Percentiles rank a stretch among this genome's conserved stretches.
These are phyloP conservation scores for Euphydryas editha DNA, from an alignment of 2,888 invertebrate genomes.

Conservation along the genomic window DNA sequence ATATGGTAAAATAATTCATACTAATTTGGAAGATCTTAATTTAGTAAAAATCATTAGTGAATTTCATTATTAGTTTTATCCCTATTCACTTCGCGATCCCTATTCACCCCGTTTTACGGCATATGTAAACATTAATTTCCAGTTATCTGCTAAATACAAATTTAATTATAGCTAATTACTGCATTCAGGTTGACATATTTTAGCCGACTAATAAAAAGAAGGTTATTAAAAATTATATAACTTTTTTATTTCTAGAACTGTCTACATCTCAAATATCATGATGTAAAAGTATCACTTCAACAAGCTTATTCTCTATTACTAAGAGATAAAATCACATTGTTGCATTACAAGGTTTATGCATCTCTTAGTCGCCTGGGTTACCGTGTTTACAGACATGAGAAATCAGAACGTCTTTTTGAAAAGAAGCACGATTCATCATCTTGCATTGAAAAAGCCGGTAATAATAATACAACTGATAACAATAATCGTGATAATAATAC, in stretches of 20 bases:
- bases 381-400: constrained; percentile 75
- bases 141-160: too few species aligned
- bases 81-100: too few species aligned
- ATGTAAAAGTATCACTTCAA: constrained; percentile 85
- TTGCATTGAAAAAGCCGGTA: background rate
- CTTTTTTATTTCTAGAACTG: constrained; percentile 80
- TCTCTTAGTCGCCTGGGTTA: constrained; percentile 84
- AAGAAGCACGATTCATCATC: background rate
- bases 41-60: too few species aligned
- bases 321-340: constrained; percentile 59
- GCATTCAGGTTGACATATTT: background rate
- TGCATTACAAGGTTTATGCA: constrained; percentile 84
- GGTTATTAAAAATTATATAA: background rate
- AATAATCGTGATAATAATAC: constrained; percentile 8
- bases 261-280: constrained; percentile 82
- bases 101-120: too few species aligned
- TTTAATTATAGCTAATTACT: background rate
- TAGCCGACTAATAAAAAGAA: background rate
- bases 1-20: too few species aligned
- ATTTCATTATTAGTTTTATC: too few species aligned
- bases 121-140: too few species aligned
- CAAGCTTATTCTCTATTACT: constrained; percentile 85
- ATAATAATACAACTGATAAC: constrained; percentile 13
- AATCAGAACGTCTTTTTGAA: background rate
- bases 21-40: too few species aligned